Conservation (phyloP, 2,797 vertebrate genomes). For the Lacerta viridis region DNA sequence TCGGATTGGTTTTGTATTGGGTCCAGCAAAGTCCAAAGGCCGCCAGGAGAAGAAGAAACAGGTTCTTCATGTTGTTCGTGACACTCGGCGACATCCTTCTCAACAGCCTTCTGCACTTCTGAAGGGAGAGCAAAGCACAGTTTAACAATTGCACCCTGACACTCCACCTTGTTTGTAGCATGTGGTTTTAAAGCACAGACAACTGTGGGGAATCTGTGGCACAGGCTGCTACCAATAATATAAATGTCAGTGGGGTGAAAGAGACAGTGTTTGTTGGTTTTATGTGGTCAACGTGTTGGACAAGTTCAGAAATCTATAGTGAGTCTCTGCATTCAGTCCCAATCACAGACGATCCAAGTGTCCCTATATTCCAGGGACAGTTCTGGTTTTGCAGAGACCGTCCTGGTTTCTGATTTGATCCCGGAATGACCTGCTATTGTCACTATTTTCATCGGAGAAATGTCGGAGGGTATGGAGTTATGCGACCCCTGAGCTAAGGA, state of each 20-base stretch:
- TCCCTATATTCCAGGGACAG: too few species aligned
- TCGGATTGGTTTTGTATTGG: slow-evolving; percentile 83
- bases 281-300: background rate
- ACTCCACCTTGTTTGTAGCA: background rate
- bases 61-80: slow-evolving; percentile 81
- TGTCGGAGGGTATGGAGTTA: too few species aligned
- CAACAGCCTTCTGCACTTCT: slow-evolving; percentile 63
- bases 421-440: too few species aligned
- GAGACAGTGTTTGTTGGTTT: background rate
- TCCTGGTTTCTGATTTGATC: too few species aligned
- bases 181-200: background rate
- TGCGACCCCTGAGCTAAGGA: too few species aligned
- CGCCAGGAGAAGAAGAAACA: slow-evolving; percentile 81
- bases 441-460: too few species aligned
- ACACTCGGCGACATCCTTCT: background rate
- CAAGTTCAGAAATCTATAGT: background rate
- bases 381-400: too few species aligned
- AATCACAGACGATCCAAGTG: background rate
- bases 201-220: background rate
- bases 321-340: background rate
- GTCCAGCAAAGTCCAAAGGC: slow-evolving; percentile 81
- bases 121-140: slow-evolving; percentile 23
- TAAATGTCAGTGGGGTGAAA: background rate
- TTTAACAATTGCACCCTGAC: slow-evolving; percentile 53
- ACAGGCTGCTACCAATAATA: background rate